Evolutionary conservation across 2,888 invertebrate species (phyloP), one percentile per base, ranked within the genome.

Genomic region (Xylocampa areola): DNA sequence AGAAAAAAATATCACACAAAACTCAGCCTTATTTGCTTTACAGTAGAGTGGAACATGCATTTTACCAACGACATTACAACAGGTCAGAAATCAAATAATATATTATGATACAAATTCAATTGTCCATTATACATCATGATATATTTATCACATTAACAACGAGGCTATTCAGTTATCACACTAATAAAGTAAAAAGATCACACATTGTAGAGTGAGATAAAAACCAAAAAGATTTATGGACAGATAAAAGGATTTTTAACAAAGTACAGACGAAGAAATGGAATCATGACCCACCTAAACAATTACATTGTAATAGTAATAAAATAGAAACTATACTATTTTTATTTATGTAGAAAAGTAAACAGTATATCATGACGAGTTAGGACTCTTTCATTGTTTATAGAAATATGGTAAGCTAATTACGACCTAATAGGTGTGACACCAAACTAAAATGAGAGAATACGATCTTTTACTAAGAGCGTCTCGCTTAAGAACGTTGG

Each of bases 171-270:
- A 61, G 54, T 57, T 69, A 74, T 65, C 67, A 58, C 25, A 61
- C 51, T 66, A 76, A 73, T 73, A 73, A 68, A 68, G 44, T 39
- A 55, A 75, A 68, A 73, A 65, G 73, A 80, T 75, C 77, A 76
- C 72, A 78, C 60, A 70, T 62, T 66, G 68, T 65, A 50, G 50
- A 44, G 39, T 19, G 13, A 80, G 78, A 82, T 79, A 78, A 77
- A 61, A 68, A 30, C 16, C 35, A 58, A 60, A 54, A 45, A 77
- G 78, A 84, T 82, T 79, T 81, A 80, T 63, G 54, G 43, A 16
- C 45, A 73, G 77, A 78, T 80, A 76, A 77, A 73, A 70, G 72
- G 76, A 77, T 80, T 76, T 77, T 77, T 73, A 73, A 70, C 63
- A 62, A 35, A n/a, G n/a, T n/a, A n/a, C n/a, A n/a, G n/a, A n/a